phyloP scores from a whole-genome alignment of 2,113 vertebrate species.

The Caranx melampygus region DNA sequence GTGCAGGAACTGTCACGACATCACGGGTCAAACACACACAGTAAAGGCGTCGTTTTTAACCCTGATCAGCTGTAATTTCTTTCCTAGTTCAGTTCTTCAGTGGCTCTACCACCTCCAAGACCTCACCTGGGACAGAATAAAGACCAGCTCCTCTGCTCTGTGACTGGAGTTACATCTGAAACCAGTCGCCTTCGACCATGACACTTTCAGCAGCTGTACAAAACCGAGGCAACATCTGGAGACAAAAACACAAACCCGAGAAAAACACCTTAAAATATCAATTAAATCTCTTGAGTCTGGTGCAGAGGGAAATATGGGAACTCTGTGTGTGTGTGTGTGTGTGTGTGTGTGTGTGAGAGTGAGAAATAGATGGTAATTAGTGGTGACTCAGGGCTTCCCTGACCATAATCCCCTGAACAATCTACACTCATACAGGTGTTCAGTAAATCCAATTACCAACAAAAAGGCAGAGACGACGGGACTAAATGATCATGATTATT shows the following conservation, averaged over 20 bases:
- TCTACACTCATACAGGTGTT: slow-evolving; percentile 77
- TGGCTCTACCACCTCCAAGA: too few species aligned
- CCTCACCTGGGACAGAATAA: too few species aligned
- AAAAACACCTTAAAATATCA: slow-evolving; percentile 40
- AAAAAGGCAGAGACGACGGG: slow-evolving; percentile 7
- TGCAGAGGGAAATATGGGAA: slow-evolving; percentile 8
- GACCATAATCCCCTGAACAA: slow-evolving; percentile 79
- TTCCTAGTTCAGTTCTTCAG: too few species aligned
- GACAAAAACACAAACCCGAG: background rate
- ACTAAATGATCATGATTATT: slow-evolving; percentile 6
- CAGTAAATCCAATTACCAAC: slow-evolving; percentile 77
- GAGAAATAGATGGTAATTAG: slow-evolving; percentile 71
- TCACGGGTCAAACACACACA: background rate
- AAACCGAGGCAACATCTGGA: background rate
- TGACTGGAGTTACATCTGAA: too few species aligned
- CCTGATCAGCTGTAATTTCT: background rate
- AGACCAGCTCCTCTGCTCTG: too few species aligned
- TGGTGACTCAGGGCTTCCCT: slow-evolving; percentile 76
- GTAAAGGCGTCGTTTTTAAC: background rate
- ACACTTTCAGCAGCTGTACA: background rate
- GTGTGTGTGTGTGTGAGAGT: slow-evolving; percentile 14
- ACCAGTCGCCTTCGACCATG: too few species aligned
- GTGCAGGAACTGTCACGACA: background rate
- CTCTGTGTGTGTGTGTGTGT: slow-evolving; percentile 22
- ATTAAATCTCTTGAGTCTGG: slow-evolving; percentile 36